These are phyloP conservation scores for Lasioglossum leucozonium DNA, from an alignment of 2,888 invertebrate species.

Conservation along the genomic window DNA sequence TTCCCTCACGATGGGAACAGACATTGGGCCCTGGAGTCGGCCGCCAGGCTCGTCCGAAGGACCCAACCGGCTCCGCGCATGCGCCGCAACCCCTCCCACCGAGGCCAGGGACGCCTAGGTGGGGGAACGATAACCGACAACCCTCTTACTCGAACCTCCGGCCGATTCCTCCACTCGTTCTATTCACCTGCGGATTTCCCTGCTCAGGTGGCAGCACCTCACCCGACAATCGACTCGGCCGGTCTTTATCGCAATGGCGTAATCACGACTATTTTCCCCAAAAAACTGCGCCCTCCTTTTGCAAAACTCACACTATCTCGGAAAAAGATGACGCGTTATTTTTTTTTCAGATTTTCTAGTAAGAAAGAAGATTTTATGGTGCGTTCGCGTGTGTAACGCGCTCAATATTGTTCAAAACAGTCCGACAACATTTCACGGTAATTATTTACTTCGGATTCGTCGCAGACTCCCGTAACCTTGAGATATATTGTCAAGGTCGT, in stretches of 20 bases:
- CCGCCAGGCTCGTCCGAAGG: constrained; percentile 68
- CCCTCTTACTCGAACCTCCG: constrained; percentile 70
- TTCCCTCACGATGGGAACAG: constrained; percentile 78
- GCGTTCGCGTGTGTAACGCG: too few relatives aligned
- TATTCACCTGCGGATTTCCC: constrained; percentile 67
- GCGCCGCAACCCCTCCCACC: constrained; percentile 59
- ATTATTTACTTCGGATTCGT: too few relatives aligned
- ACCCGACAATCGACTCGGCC: constrained; percentile 50
- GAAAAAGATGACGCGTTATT: neutral
- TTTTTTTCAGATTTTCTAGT: too few relatives aligned
- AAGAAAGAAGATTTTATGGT: too few relatives aligned
- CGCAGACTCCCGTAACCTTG: too few relatives aligned
- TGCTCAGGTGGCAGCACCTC: constrained; percentile 77
- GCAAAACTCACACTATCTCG: neutral
- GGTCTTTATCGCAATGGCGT: constrained; percentile 54
- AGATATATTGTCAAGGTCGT: too few relatives aligned
- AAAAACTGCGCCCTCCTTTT: neutral
- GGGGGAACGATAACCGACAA: constrained; percentile 66
- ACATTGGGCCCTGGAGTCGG: constrained; percentile 77
- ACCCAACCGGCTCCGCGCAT: constrained; percentile 69
- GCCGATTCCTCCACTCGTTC: constrained; percentile 21
- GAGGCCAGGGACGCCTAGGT: constrained; percentile 23
- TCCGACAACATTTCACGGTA: too few relatives aligned
- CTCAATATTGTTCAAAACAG: too few relatives aligned
- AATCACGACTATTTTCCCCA: constrained; percentile 20